A percentile compares a stretch with the other conserved stretches of the same genome.
phyloP scores from a whole-genome alignment of 2,888 invertebrate species.

The Hirtodrosophila cameraria region DNA sequence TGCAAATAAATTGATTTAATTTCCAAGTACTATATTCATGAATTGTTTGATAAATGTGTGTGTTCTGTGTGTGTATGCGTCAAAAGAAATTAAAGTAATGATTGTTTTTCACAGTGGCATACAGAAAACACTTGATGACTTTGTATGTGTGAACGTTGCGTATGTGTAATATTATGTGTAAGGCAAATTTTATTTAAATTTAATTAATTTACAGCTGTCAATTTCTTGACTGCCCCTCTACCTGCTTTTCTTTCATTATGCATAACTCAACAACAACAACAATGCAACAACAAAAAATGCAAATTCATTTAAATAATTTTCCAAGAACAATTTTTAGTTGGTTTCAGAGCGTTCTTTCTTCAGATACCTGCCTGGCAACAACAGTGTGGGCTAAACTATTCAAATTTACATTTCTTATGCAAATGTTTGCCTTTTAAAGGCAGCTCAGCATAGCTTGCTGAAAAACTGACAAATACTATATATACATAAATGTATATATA shows the following conservation, averaged over 20 bases:
- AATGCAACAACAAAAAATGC: slow-evolving; percentile 43
- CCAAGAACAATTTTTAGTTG: not conserved
- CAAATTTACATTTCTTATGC: slow-evolving; percentile 62
- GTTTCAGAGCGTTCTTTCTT: slow-evolving; percentile 10
- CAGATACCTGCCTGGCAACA: slow-evolving; percentile 37
- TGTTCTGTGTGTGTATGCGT: slow-evolving; percentile 29
- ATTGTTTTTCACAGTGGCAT: slow-evolving; percentile 37
- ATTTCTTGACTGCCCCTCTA: not conserved
- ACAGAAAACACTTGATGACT: slow-evolving; percentile 38
- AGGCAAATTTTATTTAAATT: slow-evolving; percentile 51
- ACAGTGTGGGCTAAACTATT: slow-evolving; percentile 48
- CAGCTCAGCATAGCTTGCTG: slow-evolving; percentile 19
- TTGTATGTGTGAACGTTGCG: slow-evolving; percentile 35
- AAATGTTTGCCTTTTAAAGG: slow-evolving; percentile 57
- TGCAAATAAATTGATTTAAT: slow-evolving; percentile 76
- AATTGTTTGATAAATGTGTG: slow-evolving; percentile 39
- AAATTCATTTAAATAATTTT: slow-evolving; percentile 62
- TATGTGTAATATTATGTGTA: slow-evolving; percentile 32
- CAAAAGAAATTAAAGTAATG: slow-evolving; percentile 75
- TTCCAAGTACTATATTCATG: slow-evolving; percentile 62
- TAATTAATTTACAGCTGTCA: slow-evolving; percentile 63
- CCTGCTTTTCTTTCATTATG: slow-evolving; percentile 16
- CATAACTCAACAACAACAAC: slow-evolving; percentile 39
- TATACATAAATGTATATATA: slow-evolving; percentile 4
- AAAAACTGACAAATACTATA: slow-evolving; percentile 22